Evolutionary conservation across 2,113 vertebrate species (phyloP).

Genomic region (Laticauda laticaudata): DNA sequence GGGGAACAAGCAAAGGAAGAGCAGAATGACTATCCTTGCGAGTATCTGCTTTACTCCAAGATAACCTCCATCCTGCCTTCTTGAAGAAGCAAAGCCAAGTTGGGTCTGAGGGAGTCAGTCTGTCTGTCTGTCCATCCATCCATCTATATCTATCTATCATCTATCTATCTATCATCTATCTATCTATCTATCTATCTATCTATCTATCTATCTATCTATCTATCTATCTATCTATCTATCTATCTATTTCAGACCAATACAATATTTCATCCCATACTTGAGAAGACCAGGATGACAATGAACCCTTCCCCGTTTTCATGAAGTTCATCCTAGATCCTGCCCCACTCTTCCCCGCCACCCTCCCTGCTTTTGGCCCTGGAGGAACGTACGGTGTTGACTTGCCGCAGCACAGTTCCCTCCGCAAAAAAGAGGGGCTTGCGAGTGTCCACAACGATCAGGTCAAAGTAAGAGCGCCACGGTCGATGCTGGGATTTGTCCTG

Average conservation of each 20-base stretch:
- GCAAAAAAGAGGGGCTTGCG: constrained; percentile 82
- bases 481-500: constrained; percentile 49
- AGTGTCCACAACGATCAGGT: constrained; percentile 83
- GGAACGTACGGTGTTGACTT: constrained; percentile 78
- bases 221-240: too few species aligned
- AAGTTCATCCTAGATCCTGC: neutral
- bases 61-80: too few species aligned
- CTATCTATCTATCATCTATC: too few species aligned
- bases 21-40: neutral
- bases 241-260: too few species aligned
- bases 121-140: too few species aligned
- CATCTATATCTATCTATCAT: too few species aligned
- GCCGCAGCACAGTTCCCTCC: constrained; percentile 79
- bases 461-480: constrained; percentile 78
- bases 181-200: too few species aligned
- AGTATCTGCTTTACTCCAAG: neutral
- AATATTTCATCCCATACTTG: too few species aligned
- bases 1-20: neutral
- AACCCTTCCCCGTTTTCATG: neutral
- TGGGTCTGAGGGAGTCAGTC: too few species aligned
- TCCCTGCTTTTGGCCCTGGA: too few species aligned
- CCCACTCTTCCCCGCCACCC: neutral
- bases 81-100: too few species aligned
- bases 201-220: too few species aligned
- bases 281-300: neutral